phyloP scores from a whole-genome alignment of 2,113 vertebrate species.

The Illadopsis cleaveri region DNA sequence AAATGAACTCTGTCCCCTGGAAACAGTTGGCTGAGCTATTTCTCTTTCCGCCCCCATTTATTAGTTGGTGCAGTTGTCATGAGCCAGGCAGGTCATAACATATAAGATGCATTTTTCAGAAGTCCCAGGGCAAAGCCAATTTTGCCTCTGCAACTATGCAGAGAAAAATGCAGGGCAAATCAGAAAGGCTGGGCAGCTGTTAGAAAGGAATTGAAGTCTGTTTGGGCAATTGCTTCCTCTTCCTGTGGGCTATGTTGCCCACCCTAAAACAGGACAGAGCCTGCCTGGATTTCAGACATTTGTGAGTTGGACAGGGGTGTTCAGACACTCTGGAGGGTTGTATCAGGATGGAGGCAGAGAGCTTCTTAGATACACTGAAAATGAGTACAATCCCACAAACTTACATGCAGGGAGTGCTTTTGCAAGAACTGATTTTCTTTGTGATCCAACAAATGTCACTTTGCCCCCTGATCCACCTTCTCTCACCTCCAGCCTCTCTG shows the following conservation, averaged over 20 bases:
- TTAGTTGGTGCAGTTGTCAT: conserved; percentile 53
- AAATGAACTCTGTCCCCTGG: conserved; percentile 31
- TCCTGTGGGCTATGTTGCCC: neutral
- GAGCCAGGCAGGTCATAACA: conserved; percentile 57
- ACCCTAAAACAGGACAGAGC: neutral
- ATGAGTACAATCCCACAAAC: neutral
- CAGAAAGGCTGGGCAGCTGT: conserved; percentile 20
- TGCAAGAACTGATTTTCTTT: neutral
- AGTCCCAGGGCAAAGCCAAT: conserved; percentile 25
- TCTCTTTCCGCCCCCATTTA: conserved; percentile 47
- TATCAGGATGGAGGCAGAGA: neutral
- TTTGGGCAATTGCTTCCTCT: neutral
- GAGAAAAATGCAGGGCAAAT: conserved; percentile 32
- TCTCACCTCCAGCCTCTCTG: neutral
- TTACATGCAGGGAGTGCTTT: neutral
- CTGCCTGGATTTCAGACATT: neutral
- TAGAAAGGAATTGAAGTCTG: neutral
- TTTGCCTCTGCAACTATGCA: conserved; percentile 35
- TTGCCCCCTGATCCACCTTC: neutral
- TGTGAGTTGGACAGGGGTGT: neutral
- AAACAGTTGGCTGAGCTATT: conserved; percentile 64
- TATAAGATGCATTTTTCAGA: conserved; percentile 50
- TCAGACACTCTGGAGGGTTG: neutral
- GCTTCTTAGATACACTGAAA: neutral
- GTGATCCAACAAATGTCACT: neutral